A percentile compares a stretch with the other conserved stretches of the same genome.
phyloP scores from a whole-genome alignment of 2,113 vertebrate species.

The Dendropsophus ebraccatus region DNA sequence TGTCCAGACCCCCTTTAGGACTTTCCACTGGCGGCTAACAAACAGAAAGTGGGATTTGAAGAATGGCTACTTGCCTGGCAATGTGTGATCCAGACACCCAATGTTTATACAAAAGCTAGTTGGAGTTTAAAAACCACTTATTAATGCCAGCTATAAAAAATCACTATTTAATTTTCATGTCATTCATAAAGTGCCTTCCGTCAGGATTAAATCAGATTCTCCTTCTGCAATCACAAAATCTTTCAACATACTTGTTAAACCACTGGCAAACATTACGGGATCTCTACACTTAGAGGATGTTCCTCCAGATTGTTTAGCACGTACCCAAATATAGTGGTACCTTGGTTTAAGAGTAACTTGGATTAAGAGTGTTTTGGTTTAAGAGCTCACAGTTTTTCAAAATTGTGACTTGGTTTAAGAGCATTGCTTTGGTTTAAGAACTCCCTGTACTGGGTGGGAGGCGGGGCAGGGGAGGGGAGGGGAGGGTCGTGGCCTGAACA shows the following conservation, averaged over 20 bases:
- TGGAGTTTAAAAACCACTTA: neutral
- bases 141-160: conserved; percentile 33
- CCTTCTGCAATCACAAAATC: neutral
- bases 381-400: too few relatives aligned
- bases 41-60: conserved; percentile 47
- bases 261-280: neutral
- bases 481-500: too few relatives aligned
- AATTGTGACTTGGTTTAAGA: too few relatives aligned
- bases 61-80: conserved; percentile 55
- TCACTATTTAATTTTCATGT: conserved; percentile 34
- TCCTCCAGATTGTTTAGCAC: too few relatives aligned
- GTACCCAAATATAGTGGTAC: too few relatives aligned
- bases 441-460: too few relatives aligned
- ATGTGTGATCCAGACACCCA: conserved; percentile 52
- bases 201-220: conserved; percentile 11
- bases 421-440: too few relatives aligned
- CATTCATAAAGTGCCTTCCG: neutral
- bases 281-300: too few relatives aligned
- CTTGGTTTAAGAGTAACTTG: too few relatives aligned
- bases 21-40: conserved; percentile 55
- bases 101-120: conserved; percentile 47
- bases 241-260: neutral
- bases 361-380: too few relatives aligned
- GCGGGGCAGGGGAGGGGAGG: too few relatives aligned
- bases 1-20: conserved; percentile 20